A percentile compares a stretch with the other conserved stretches of the same genome.
Conservation (phyloP, 2,113 vertebrate genomes). For the Dascyllus trimaculatus region DNA sequence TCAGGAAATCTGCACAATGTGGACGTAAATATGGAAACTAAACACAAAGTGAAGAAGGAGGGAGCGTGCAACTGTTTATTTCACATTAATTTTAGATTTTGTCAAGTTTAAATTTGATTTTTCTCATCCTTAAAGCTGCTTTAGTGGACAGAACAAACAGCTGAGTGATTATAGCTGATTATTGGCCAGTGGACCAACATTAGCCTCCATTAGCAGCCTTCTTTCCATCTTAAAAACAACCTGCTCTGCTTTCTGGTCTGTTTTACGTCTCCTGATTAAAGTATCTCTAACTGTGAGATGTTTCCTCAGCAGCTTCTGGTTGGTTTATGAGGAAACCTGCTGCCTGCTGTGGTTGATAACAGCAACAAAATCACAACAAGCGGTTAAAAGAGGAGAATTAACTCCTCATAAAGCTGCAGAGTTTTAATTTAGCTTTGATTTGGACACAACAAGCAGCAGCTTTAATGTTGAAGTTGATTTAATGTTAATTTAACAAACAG, state of each 20-base stretch:
- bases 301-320: neutral
- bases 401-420: neutral
- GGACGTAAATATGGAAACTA: slow-evolving; percentile 4
- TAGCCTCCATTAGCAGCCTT: too few relatives aligned
- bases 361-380: neutral
- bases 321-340: neutral
- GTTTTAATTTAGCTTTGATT: neutral
- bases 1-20: neutral
- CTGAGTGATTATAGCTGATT: neutral
- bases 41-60: neutral
- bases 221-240: too few relatives aligned
- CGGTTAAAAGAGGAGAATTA: neutral
- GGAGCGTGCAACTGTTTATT: neutral
- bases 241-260: too few relatives aligned
- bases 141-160: neutral
- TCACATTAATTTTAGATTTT: too few relatives aligned
- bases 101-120: too few relatives aligned
- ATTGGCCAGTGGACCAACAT: too few relatives aligned
- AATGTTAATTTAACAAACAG: too few relatives aligned
- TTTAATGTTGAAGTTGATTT: neutral
- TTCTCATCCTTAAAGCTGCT: neutral
- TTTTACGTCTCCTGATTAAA: too few relatives aligned
- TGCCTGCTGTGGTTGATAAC: neutral
- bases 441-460: neutral
- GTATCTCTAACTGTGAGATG: too few relatives aligned